Conservation (phyloP, 2,888 invertebrate genomes). For the Schizaphis graminum region DNA sequence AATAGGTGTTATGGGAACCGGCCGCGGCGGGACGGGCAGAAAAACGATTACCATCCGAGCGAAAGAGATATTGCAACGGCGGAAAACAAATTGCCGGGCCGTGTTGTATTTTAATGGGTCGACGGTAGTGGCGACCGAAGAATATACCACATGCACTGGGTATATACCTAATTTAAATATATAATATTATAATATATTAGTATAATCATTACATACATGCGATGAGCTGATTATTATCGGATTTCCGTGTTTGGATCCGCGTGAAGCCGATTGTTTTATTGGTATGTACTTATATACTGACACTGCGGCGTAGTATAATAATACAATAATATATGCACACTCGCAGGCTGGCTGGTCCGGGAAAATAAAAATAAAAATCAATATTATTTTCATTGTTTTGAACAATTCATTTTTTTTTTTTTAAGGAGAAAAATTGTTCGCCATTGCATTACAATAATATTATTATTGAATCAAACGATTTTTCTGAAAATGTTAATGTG, state of each 20-base stretch:
- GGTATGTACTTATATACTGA: background rate
- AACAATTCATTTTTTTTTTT: background rate
- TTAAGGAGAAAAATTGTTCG: background rate
- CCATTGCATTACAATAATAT: background rate
- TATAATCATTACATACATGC: background rate
- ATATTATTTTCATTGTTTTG: background rate
- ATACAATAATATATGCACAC: background rate
- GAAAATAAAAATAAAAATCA: background rate
- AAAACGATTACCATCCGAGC: conserved; percentile 53
- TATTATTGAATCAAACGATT: background rate
- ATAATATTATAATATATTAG: conserved; percentile 5
- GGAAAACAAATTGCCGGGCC: conserved; percentile 45
- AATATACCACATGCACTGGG: background rate
- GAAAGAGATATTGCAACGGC: conserved; percentile 58
- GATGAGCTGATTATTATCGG: conserved; percentile 39
- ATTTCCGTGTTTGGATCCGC: conserved; percentile 10
- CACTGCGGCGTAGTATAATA: background rate
- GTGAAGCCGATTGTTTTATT: conserved; percentile 43
- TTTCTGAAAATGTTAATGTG: background rate
- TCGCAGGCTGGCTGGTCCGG: background rate
- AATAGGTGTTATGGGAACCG: background rate
- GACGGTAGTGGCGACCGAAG: background rate
- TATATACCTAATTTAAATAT: background rate
- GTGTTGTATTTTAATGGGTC: conserved; percentile 32
- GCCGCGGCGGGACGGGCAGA: background rate